Base-by-base conservation (phyloP, 2,797 vertebrate genomes). In the Caiman crocodilus region DNA sequence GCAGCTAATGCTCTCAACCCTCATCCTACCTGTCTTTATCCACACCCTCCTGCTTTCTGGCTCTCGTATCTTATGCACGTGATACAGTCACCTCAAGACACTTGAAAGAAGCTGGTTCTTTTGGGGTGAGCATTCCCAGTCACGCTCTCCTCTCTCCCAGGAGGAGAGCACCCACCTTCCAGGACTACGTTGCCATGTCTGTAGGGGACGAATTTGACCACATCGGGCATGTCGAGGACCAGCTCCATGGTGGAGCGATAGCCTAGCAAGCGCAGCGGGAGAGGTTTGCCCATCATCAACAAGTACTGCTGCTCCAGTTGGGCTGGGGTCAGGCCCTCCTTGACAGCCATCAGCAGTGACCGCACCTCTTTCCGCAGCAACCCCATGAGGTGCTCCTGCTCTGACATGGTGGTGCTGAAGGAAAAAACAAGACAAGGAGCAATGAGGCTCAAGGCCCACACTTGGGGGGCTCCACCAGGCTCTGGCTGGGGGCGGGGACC, bases 311-410 rank as follows among this genome's bases (percentile, higher is more conserved):
- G 88, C 79, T 97, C 98, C 92, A 99, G 97, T 80, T 98, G 96
- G 0, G 96, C 96, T 0, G 98, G 97, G 0, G 97, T 97, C 90
- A 99, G 83, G 3, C 99, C 99, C 17, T 96, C 88, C 60, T 99
- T 99, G 35, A 98, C 95, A 10, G 99, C 98, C 26, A 98, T 95
- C 28, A 99, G 98, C 86, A 99, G 97, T 0, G 99, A 98, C 16
- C 99, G 98, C 65, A 99, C 94, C 85, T 99, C 98, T 86, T 98
- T 99, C 97, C 98, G 98, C 94, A 99, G 94, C 30, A 94, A 82
- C 17, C 97, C 95, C 86, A 99, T 97, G 2, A 98, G 30, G 3
- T 97, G 95, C 3, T 97, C 98, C 81, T 98, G 97, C 89, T 97
- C 95, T 0, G 92, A 98, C 97, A 98, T 98, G 9, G 50, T 92